Conservation (phyloP, 2,888 invertebrate species). For the Monochamus alternatus region DNA sequence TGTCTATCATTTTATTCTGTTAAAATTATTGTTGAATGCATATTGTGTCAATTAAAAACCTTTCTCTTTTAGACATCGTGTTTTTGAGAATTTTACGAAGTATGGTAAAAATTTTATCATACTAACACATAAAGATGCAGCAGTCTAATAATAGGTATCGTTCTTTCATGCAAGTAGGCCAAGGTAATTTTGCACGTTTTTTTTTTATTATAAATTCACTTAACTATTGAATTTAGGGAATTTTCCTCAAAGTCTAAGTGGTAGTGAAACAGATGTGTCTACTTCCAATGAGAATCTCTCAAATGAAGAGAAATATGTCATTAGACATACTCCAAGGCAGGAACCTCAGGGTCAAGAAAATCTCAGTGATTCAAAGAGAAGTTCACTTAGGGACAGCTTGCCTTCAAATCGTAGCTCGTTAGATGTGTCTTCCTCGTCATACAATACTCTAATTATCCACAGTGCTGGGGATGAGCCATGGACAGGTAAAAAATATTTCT, state of each 20-base stretch:
- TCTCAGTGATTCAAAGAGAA: slow-evolving; percentile 76
- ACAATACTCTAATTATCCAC: slow-evolving; percentile 89
- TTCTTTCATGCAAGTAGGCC: slow-evolving; percentile 60
- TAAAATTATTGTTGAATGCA: no score
- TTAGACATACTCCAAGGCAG: slow-evolving; percentile 86
- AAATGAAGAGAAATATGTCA: slow-evolving; percentile 87
- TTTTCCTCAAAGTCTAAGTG: slow-evolving; percentile 83
- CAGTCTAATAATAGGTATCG: slow-evolving; percentile 64
- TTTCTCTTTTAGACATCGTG: not conserved
- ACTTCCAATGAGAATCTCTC: slow-evolving; percentile 93
- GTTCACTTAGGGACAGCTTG: slow-evolving; percentile 75
- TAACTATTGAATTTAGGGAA: slow-evolving; percentile 63
- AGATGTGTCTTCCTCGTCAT: slow-evolving; percentile 85
- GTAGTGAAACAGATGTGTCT: slow-evolving; percentile 92
- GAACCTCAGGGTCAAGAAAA: slow-evolving; percentile 95
- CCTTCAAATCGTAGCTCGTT: slow-evolving; percentile 79
- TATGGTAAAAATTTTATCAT: not conserved
- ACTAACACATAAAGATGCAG: slow-evolving; percentile 58
- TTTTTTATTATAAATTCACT: slow-evolving; percentile 6
- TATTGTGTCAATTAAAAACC: not conserved
- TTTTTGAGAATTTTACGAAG: not conserved
- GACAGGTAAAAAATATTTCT: slow-evolving; percentile 71
- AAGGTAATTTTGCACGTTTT: slow-evolving; percentile 54
- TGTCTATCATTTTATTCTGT: no score
- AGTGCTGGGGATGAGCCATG: slow-evolving; percentile 82